Conservation (phyloP, 2,888 invertebrate genomes). For the Sinohyriopsis cumingii region DNA sequence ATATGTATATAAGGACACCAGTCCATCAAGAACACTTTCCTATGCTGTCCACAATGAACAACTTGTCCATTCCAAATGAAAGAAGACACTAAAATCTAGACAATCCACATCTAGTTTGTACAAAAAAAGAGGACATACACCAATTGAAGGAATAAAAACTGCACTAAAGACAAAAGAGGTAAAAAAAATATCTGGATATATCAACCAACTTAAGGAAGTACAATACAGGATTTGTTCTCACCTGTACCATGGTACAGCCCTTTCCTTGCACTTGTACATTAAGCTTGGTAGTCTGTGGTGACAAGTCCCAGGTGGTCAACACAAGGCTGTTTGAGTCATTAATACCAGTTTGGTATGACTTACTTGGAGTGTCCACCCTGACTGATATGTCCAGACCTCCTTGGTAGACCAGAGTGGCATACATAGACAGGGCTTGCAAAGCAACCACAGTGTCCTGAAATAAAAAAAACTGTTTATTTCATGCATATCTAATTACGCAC, state of each 20-base stretch:
- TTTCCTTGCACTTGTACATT: constrained; percentile 33
- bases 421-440: constrained; percentile 68
- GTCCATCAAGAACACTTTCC: too few relatives aligned
- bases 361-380: constrained; percentile 15
- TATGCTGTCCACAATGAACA: too few relatives aligned
- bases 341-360: constrained; percentile 16
- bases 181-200: too few relatives aligned
- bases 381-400: constrained; percentile 31
- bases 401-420: constrained; percentile 49
- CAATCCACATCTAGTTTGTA: too few relatives aligned
- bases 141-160: too few relatives aligned
- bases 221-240: constrained; percentile 11
- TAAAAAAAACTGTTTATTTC: background rate
- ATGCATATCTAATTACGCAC: background rate
- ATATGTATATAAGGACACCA: too few relatives aligned
- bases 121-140: too few relatives aligned
- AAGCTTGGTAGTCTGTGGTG: constrained; percentile 17
- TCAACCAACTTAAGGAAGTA: too few relatives aligned
- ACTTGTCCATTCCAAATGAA: too few relatives aligned
- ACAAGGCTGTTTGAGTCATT: constrained; percentile 10
- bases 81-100: too few relatives aligned
- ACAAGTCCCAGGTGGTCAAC: constrained; percentile 21
- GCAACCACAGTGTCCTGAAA: constrained; percentile 72
- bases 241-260: constrained; percentile 67
- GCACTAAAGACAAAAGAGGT: too few relatives aligned